Evolutionary conservation across 2,888 invertebrate genomes (phyloP), one percentile per base, ranked within the genome.

Genomic region (Apodemia zela): DNA sequence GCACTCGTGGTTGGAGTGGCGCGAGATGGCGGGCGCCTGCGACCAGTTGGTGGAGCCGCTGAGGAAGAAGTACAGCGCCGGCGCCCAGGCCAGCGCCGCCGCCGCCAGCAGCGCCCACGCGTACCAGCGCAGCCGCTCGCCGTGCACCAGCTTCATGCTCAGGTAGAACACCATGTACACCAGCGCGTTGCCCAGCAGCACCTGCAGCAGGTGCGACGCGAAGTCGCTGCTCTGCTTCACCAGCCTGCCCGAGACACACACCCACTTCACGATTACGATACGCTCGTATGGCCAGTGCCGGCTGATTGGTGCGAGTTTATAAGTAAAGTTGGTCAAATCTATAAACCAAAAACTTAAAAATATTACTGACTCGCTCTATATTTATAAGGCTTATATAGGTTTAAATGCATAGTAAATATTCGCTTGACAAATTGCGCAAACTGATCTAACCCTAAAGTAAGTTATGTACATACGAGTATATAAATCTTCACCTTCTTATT

Each of bases 101-200:
- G 94, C 83, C 13, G 93, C 74, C 65, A 97, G 93, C 81, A 95
- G 95, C 65, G 93, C 78, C 76, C 93, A 84, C 0, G 96, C 93
- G 79, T 96, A 93, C 71, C 89, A 87, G 74, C 89, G 87, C 76
- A 79, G 81, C 29, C 92, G 92, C 86, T 97, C 97, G 72, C 93
- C 91, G 77, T 95, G 93, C 65, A 94, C 89, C 71, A 95, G 81
- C 94, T 98, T 98, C 97, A 97, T 97, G 62, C 93, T 81, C 65
- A 97, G 94, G 87, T 98, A 98, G 88, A 96, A 97, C 70, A 93
- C 83, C 73, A 95, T 94, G 86, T 98, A 96, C 69, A 97, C 87
- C 72, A 97, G 89, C 69, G 97, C 93, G 88, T 98, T 98, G 64
- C 94, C 93, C 91, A 98, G 95, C 80, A 98, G 95, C 73, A 98